A percentile compares a stretch with the other conserved stretches of the same genome.
These are phyloP conservation scores for Aricia artaxerxes DNA, from an alignment of 2,888 invertebrate genomes.

Conservation along the genomic window DNA sequence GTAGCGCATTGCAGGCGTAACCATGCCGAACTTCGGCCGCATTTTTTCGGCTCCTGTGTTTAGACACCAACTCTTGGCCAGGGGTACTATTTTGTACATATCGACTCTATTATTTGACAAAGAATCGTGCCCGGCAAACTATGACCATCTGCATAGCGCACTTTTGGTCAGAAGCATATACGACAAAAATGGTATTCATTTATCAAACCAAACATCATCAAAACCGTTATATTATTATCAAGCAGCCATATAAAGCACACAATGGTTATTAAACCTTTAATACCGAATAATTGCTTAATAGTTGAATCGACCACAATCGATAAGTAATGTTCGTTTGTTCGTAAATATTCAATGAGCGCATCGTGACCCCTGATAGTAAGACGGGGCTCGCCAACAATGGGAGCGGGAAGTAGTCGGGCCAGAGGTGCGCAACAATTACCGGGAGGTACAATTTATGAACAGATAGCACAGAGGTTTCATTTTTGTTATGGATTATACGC, in stretches of 20 bases:
- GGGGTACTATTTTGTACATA: background rate
- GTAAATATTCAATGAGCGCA: conserved; percentile 51
- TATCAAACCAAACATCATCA: background rate
- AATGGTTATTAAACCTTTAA: conserved; percentile 28
- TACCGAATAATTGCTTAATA: conserved; percentile 33
- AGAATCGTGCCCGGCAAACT: background rate
- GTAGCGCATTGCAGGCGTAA: no score
- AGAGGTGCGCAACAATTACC: conserved; percentile 65
- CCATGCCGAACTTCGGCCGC: no score
- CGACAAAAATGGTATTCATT: background rate
- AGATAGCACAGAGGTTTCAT: conserved; percentile 29
- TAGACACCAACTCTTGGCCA: background rate
- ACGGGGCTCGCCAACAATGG: conserved; percentile 53
- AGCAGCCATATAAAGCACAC: conserved; percentile 4
- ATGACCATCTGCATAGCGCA: background rate
- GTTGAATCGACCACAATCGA: conserved; percentile 37
- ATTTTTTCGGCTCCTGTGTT: no score
- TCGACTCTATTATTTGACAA: background rate
- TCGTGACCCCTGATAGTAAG: conserved; percentile 47
- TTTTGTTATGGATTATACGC: conserved; percentile 23
- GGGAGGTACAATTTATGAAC: conserved; percentile 44
- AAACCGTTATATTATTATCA: conserved; percentile 7
- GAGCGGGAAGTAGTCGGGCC: conserved; percentile 65
- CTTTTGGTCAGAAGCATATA: background rate
- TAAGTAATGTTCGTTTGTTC: conserved; percentile 46